Conservation (phyloP, 2,888 invertebrate genomes). For the Trissonchulus latispiculum region DNA sequence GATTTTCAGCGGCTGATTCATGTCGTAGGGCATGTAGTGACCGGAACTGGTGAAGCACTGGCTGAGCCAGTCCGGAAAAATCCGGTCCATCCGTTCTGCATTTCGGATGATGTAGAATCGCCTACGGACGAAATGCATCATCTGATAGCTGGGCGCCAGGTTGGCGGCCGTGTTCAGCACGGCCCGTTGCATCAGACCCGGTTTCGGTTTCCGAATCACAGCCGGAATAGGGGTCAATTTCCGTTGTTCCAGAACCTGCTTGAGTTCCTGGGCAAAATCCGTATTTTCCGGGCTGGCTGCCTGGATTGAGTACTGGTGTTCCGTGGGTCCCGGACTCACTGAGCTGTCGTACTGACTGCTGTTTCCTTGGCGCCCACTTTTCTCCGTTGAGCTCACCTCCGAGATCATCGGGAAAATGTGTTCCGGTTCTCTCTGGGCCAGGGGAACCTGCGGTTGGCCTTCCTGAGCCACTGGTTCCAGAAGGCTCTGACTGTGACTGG, state of each 20-base stretch:
- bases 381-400: neutral
- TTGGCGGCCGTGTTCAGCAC: neutral
- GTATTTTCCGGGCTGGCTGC: neutral
- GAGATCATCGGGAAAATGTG: neutral
- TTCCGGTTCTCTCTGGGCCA: neutral
- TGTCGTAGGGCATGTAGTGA: conserved; percentile 2
- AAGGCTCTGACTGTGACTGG: too few relatives aligned
- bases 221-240: too few relatives aligned
- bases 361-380: too few relatives aligned
- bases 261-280: neutral
- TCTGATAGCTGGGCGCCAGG: neutral
- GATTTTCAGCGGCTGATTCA: conserved; percentile 1
- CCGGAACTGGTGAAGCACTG: neutral
- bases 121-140: neutral
- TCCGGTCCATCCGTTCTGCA: conserved; percentile 11
- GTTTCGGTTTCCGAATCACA: neutral
- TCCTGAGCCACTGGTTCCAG: neutral
- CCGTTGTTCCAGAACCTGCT: too few relatives aligned
- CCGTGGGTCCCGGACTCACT: too few relatives aligned
- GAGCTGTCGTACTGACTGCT: too few relatives aligned
- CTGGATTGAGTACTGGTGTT: too few relatives aligned
- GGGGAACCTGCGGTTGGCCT: neutral
- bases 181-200: neutral
- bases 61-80: neutral
- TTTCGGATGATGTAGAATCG: conserved; percentile 7